Conservation (phyloP, 1,140 invertebrate species). For the Eupeodes corollae region DNA sequence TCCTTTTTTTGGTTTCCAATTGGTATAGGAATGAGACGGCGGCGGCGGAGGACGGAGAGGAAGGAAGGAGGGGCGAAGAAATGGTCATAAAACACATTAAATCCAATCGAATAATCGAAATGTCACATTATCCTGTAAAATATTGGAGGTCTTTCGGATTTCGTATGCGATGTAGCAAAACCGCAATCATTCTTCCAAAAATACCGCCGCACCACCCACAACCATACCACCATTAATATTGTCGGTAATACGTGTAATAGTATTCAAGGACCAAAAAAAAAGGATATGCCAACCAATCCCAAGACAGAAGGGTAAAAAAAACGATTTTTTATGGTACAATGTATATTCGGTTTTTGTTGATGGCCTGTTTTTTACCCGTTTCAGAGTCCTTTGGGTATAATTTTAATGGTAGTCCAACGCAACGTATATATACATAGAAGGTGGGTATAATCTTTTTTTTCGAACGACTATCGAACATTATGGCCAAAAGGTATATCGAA, state of each 20-base stretch:
- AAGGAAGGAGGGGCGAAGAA: conserved; percentile 6
- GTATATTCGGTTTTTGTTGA: conserved; percentile 10
- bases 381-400: conserved; percentile 29
- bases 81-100: conserved; percentile 38
- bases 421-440: neutral
- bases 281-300: conserved; percentile 4
- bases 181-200: neutral
- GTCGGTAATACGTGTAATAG: too few relatives aligned
- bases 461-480: conserved; percentile 5
- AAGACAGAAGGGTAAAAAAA: conserved; percentile 6
- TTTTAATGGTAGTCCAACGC: conserved; percentile 25
- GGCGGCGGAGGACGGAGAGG: too few relatives aligned
- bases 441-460: conserved; percentile 6
- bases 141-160: conserved; percentile 27
- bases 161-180: conserved; percentile 3
- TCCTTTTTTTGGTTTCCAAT: too few relatives aligned
- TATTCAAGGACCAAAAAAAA: neutral
- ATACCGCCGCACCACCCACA: too few relatives aligned
- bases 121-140: conserved; percentile 38
- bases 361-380: neutral
- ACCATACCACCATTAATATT: too few relatives aligned
- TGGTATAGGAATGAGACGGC: too few relatives aligned
- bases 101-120: conserved; percentile 38
- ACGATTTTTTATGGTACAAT: neutral
- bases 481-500: too few relatives aligned